A percentile compares a stretch with the other conserved stretches of the same genome.
Evolutionary conservation across 2,113 vertebrate genomes (phyloP).

Genomic region (Peucedramus taeniatus): DNA sequence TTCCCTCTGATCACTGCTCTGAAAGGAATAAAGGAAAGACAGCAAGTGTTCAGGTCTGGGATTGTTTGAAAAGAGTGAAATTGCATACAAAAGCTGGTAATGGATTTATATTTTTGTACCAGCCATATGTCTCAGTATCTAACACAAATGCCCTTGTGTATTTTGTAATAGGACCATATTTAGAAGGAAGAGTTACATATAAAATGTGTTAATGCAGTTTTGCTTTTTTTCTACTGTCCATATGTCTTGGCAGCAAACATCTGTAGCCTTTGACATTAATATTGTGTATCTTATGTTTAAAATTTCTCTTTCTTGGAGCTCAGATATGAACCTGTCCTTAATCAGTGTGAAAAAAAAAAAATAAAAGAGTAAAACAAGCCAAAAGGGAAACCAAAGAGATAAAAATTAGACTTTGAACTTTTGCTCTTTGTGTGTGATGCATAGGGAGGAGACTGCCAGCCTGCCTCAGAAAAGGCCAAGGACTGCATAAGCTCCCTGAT

Average conservation of each 20-base stretch:
- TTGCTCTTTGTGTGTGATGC: neutral
- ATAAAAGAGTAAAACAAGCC: neutral
- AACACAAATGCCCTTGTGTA: neutral
- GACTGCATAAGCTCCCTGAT: slow-evolving; percentile 11
- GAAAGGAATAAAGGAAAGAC: neutral
- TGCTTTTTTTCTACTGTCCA: neutral
- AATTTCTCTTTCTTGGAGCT: neutral
- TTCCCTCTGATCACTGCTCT: neutral
- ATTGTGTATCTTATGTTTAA: neutral
- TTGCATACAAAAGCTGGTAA: neutral
- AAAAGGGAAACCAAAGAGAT: neutral
- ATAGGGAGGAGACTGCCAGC: neutral
- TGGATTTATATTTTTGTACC: neutral
- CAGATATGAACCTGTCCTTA: neutral
- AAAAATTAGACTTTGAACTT: slow-evolving; percentile 5
- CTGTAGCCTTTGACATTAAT: neutral
- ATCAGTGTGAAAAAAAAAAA: neutral
- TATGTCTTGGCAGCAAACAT: neutral
- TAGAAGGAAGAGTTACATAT: neutral
- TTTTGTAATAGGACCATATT: neutral
- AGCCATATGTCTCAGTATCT: neutral
- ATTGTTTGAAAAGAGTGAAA: neutral
- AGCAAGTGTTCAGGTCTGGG: neutral
- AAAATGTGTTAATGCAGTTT: neutral
- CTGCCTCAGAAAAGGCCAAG: slow-evolving; percentile 53